Evolutionary conservation across 2,797 vertebrate genomes (phyloP), one percentile per base, ranked within the genome.

Genomic region (Molothrus aeneus): DNA sequence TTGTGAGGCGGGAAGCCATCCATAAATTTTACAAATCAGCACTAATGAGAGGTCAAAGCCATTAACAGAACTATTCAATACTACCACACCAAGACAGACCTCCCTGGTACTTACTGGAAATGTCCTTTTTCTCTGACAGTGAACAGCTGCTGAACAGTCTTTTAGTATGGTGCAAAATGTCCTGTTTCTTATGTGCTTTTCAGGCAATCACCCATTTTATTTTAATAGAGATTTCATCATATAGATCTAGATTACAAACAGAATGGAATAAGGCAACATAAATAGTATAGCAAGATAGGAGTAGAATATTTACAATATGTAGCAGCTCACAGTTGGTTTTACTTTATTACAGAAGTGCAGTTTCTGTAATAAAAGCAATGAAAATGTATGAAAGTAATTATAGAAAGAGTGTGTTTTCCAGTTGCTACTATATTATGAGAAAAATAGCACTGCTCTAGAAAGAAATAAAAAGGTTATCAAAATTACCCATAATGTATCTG

Each of bases 21-120:
- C 43, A 75, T 65, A 90, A 90, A 80, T 96, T 88, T 90, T 69
- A 86, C 59, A 84, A 72, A 81, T 91, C 19, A 57, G 56, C 79
- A 53, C 70, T 96, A 88, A 90, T 50, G 56, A 92, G 66, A 84
- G 36, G 63, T 90, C 83, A 94, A 92, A 93, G 28, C 51, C 36
- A 42, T 92, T 79, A 90, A 88, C 59, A 88, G 79, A 93, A 48
- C 29, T 66, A 48, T 88, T 84, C 43, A 84, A 24, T 79, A 88
- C 78, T 26, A 84, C 18, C 17, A 75, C 54, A 75, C 59, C 65
- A 88, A 88, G 56, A 72, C 32, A 91, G 77, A 61, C 53, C 21
- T 72, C 53, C 80, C 69, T 86, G 53, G n/a, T 81, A 66, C 69
- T 91, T 95, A 51, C 61, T 65, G 61, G 63, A 95, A 93, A 78